Evolutionary conservation across 2,797 vertebrate species (phyloP), one percentile per base, ranked within the genome.

Genomic region (Agapornis canus): DNA sequence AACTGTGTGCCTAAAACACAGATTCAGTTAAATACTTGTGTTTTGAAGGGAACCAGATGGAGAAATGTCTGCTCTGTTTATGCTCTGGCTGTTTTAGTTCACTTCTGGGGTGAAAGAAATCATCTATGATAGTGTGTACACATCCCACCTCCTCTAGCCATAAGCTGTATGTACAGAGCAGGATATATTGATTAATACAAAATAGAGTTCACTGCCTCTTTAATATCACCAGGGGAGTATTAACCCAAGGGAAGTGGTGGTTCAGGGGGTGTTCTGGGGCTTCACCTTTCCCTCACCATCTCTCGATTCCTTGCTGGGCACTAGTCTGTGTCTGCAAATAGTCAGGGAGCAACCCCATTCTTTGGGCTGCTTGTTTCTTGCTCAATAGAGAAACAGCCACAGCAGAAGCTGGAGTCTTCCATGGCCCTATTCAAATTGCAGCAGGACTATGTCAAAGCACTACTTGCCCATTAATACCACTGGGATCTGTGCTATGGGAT

Each of bases 391-490:
- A 83, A 42, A 29, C n/a, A 54, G 5, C 8, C 23, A 22, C 0
- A 0, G 39, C 2, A 9, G 77, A 39, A 70, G 54, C 21, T 66
- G 65, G 12, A 72, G 47, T 1, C 35, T 10, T 45, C 29, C 31
- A 13, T 32, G 42, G 31, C 17, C 54, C 32, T 31, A 0, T 9
- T 2, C 7, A 26, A 21, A 10, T 3, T 15, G 9, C 61, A 84
- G 85, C 37, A 79, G 82, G 45, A 32, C 25, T 19, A 0, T 18
- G 21, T 6, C 66, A 32, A 70, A 35, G 8, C 35, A 5, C 11
- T 45, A 18, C 45, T 31, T 64, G 35, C 8, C 75, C 31, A 1
- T 13, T 4, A 8, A 21, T 0, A 4, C 26, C 26, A 3, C 65
- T 9, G 13, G 1, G 37, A 22, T 45, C 18, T 2, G 25, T 27